phyloP scores from a whole-genome alignment of 2,888 invertebrate genomes.

The Craniophora ligustri region DNA sequence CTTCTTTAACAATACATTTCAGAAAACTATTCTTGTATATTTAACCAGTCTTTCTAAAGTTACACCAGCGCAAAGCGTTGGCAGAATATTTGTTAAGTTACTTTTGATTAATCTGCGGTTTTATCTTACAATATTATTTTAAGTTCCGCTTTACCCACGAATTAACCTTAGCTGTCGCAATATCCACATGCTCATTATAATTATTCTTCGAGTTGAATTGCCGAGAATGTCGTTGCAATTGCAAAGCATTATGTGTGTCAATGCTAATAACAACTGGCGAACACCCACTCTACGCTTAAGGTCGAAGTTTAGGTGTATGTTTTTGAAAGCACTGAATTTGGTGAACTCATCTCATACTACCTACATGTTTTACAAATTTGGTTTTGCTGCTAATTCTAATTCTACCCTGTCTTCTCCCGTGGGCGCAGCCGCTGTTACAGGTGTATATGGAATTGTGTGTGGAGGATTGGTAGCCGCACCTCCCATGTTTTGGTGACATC shows the following conservation, averaged over 20 bases:
- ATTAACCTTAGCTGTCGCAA: constrained; percentile 57
- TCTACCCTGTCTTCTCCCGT: not conserved
- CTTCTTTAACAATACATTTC: too few relatives aligned
- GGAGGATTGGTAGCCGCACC: constrained; percentile 36
- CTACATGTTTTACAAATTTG: not conserved
- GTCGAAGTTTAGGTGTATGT: constrained; percentile 69
- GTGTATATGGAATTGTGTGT: not conserved
- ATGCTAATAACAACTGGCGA: constrained; percentile 75
- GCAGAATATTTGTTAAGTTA: not conserved
- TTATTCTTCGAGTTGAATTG: constrained; percentile 67
- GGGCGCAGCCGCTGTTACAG: not conserved
- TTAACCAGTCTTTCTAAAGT: not conserved
- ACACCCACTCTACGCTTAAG: constrained; percentile 76
- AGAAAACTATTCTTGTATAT: too few relatives aligned
- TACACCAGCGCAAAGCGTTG: not conserved
- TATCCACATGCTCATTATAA: constrained; percentile 65
- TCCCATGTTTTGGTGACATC: constrained; percentile 18
- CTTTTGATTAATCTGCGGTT: constrained; percentile 4
- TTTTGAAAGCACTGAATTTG: constrained; percentile 69
- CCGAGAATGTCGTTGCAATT: constrained; percentile 73
- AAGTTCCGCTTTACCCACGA: constrained; percentile 49
- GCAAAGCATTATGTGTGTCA: constrained; percentile 78
- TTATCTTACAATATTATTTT: constrained; percentile 14
- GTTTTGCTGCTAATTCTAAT: not conserved
- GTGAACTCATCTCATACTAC: constrained; percentile 57